A percentile compares a stretch with the other conserved stretches of the same genome.
Conservation (phyloP, 1,140 invertebrate species). For the Eueides isabella region DNA sequence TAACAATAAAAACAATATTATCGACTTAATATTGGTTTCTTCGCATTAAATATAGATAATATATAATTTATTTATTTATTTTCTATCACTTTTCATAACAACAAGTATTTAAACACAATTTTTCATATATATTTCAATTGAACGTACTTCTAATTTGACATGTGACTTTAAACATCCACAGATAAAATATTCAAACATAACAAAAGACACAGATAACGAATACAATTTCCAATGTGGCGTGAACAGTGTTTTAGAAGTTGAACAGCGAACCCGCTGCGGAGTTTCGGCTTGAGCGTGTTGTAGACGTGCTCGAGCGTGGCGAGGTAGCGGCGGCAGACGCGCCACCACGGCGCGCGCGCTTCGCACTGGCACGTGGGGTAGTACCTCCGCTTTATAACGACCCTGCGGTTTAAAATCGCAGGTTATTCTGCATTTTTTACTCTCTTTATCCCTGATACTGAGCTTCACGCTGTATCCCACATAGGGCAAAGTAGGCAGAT, state of each 20-base stretch:
- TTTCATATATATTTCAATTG: background rate
- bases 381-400: slow-evolving; percentile 51
- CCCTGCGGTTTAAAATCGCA: slow-evolving; percentile 39
- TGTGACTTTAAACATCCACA: background rate
- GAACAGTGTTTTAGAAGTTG: slow-evolving; percentile 54
- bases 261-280: slow-evolving; percentile 62
- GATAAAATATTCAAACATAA: background rate
- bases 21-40: no score
- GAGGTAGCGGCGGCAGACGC: slow-evolving; percentile 51
- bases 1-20: no score
- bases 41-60: no score
- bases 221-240: slow-evolving; percentile 25
- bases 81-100: background rate
- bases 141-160: background rate
- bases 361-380: slow-evolving; percentile 47
- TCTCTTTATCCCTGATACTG: no score
- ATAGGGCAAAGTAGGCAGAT: no score
- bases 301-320: slow-evolving; percentile 60
- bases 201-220: background rate
- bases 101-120: no score
- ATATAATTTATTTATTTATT: no score
- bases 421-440: background rate
- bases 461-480: no score
- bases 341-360: slow-evolving; percentile 49
- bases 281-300: slow-evolving; percentile 56